Evolutionary conservation across 1,140 invertebrate species (phyloP).

Genomic region (Drosophila chauvacae): DNA sequence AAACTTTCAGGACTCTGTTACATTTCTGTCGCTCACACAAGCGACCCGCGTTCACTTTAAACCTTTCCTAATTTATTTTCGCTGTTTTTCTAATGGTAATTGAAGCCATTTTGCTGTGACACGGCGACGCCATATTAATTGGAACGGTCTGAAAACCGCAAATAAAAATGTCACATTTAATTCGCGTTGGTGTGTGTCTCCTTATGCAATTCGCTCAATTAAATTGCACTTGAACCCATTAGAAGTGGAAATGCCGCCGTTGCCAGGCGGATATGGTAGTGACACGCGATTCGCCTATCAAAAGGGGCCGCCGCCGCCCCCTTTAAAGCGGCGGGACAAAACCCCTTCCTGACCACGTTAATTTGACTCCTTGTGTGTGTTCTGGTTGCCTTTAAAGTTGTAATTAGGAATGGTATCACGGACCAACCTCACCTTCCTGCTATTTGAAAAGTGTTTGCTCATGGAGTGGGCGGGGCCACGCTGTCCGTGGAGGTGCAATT

Average conservation of each 20-base stretch:
- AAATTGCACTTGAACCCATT: slow-evolving; percentile 71
- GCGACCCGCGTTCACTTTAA: background rate
- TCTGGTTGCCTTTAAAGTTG: slow-evolving; percentile 49
- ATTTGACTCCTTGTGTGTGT: slow-evolving; percentile 39
- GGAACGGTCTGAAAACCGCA: slow-evolving; percentile 6
- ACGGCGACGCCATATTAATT: slow-evolving; percentile 47
- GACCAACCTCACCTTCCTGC: slow-evolving; percentile 19
- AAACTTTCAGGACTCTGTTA: too few relatives aligned
- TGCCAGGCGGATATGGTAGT: slow-evolving; percentile 56
- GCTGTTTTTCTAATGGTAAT: slow-evolving; percentile 55
- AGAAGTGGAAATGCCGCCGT: slow-evolving; percentile 26
- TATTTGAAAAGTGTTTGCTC: slow-evolving; percentile 57
- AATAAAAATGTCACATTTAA: slow-evolving; percentile 54
- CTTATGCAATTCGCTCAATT: slow-evolving; percentile 73
- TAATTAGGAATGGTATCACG: slow-evolving; percentile 59
- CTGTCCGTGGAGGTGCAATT: slow-evolving; percentile 57
- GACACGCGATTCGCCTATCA: slow-evolving; percentile 72
- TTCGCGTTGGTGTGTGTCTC: slow-evolving; percentile 35
- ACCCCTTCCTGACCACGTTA: slow-evolving; percentile 38
- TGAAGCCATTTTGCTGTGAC: slow-evolving; percentile 64
- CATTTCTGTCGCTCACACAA: background rate
- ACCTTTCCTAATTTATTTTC: background rate
- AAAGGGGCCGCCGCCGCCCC: slow-evolving; percentile 3
- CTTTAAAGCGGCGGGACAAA: slow-evolving; percentile 24
- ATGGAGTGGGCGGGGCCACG: slow-evolving; percentile 64